These are phyloP conservation scores for Tuberolachnus salignus DNA, from an alignment of 2,888 invertebrate genomes.

Conservation along the genomic window DNA sequence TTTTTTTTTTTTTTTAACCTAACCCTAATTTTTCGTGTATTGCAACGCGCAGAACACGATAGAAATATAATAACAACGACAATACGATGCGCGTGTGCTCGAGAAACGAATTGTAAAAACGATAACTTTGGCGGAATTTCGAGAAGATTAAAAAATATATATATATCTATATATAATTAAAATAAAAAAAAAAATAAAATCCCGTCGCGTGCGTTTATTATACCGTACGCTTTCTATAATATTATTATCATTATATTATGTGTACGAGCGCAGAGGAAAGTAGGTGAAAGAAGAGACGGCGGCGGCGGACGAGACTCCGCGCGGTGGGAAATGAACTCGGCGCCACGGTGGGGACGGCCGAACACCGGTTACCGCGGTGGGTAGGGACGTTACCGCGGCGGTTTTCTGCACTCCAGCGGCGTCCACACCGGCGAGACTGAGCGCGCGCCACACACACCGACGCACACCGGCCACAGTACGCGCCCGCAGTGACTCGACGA, in stretches of 20 bases:
- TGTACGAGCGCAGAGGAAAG: constrained; percentile 36
- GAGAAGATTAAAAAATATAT: too few relatives aligned
- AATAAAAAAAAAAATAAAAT: neutral
- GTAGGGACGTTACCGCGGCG: constrained; percentile 19
- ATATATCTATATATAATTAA: too few relatives aligned
- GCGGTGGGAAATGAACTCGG: neutral
- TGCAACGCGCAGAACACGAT: too few relatives aligned
- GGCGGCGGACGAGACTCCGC: neutral
- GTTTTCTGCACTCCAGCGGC: constrained; percentile 28
- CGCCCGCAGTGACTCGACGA: neutral
- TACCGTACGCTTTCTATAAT: constrained; percentile 31
- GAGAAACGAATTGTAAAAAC: too few relatives aligned
- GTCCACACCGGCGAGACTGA: constrained; percentile 21
- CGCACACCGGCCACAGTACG: neutral
- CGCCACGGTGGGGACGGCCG: neutral
- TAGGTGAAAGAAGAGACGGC: constrained; percentile 54
- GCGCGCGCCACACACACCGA: neutral
- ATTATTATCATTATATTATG: neutral
- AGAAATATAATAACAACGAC: too few relatives aligned
- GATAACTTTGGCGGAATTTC: too few relatives aligned
- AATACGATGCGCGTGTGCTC: too few relatives aligned
- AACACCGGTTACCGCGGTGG: constrained; percentile 41
- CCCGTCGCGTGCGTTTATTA: neutral
- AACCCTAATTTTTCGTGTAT: too few relatives aligned
- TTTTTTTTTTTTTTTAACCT: too few relatives aligned